These are phyloP conservation scores for Oncorhynchus kisutch DNA, from an alignment of 2,113 vertebrate genomes.

Conservation along the genomic window DNA sequence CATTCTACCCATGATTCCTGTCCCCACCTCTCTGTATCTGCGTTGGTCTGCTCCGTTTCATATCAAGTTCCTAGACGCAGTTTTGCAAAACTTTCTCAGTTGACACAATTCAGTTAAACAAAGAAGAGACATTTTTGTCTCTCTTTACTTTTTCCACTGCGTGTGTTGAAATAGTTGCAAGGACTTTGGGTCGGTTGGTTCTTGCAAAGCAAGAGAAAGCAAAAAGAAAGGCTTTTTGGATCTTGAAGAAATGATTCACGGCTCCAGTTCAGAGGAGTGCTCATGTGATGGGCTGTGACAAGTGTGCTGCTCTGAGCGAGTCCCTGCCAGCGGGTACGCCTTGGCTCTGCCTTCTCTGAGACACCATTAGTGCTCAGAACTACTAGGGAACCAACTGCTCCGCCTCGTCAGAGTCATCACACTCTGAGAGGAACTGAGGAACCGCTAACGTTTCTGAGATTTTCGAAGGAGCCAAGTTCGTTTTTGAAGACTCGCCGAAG, in stretches of 20 bases:
- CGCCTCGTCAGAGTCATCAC: conserved; percentile 25
- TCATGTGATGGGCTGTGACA: conserved; percentile 67
- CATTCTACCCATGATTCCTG: conserved; percentile 47
- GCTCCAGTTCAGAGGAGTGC: conserved; percentile 64
- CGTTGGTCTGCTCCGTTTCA: conserved; percentile 48
- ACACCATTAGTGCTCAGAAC: conserved; percentile 67
- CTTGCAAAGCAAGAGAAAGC: conserved; percentile 40
- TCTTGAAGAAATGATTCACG: conserved; percentile 69
- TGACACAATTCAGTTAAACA: conserved; percentile 58
- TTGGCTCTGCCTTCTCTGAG: conserved; percentile 46
- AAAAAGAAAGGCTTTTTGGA: conserved; percentile 41
- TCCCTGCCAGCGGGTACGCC: conserved; percentile 53
- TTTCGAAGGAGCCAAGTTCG: conserved; percentile 52
- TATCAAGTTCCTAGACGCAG: conserved; percentile 56
- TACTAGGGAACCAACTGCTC: conserved; percentile 41
- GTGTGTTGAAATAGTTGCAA: conserved; percentile 70
- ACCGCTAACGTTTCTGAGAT: conserved; percentile 46
- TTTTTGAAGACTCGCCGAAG: conserved; percentile 64
- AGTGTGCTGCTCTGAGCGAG: conserved; percentile 58
- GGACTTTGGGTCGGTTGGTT: conserved; percentile 53
- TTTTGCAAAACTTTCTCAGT: conserved; percentile 66
- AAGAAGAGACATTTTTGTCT: conserved; percentile 54
- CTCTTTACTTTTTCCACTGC: conserved; percentile 61
- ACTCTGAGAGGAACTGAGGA: conserved; percentile 48
- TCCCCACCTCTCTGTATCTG: conserved; percentile 31